Percentiles rank a stretch among this genome's conserved stretches.
Conservation (phyloP, 2,113 vertebrate species). For the Myocastor coypus region DNA sequence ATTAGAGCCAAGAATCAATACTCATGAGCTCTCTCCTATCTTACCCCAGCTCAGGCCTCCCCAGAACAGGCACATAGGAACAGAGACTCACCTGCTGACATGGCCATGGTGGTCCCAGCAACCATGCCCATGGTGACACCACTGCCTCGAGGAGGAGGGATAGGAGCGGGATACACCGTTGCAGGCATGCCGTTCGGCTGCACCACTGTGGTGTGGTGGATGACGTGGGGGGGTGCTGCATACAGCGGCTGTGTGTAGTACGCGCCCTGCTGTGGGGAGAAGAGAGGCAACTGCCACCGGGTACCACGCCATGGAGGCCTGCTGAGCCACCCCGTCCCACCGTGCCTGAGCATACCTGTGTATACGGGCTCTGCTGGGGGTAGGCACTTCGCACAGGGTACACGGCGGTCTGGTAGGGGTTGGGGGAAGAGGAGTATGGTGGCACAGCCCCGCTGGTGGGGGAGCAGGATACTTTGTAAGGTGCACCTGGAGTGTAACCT, state of each 20-base stretch:
- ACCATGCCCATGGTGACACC: constrained; percentile 98
- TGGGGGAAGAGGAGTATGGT: constrained; percentile 95
- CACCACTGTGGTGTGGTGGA: constrained; percentile 99
- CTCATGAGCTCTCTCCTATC: background rate
- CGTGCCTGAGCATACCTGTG: constrained; percentile 89
- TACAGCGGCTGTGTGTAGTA: constrained; percentile 99
- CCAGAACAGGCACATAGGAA: background rate
- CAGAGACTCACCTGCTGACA: constrained; percentile 94
- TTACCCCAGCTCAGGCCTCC: too few relatives aligned
- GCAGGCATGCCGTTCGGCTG: constrained; percentile 99
- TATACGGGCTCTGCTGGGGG: constrained; percentile 97
- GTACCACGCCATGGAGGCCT: background rate
- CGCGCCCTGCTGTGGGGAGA: constrained; percentile 93
- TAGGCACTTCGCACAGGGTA: constrained; percentile 98
- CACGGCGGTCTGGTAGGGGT: constrained; percentile 94
- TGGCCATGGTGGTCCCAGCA: constrained; percentile 99
- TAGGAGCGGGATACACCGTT: constrained; percentile 94
- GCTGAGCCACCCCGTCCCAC: background rate
- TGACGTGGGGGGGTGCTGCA: constrained; percentile 98
- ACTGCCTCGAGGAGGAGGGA: constrained; percentile 90
- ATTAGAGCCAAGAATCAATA: background rate
- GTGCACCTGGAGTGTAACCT: constrained; percentile 96
- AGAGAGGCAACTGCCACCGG: constrained; percentile 16
- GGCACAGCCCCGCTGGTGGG: constrained; percentile 95
- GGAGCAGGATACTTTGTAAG: constrained; percentile 99